phyloP scores from a whole-genome alignment of 2,797 vertebrate genomes.

The Podargus strigoides region DNA sequence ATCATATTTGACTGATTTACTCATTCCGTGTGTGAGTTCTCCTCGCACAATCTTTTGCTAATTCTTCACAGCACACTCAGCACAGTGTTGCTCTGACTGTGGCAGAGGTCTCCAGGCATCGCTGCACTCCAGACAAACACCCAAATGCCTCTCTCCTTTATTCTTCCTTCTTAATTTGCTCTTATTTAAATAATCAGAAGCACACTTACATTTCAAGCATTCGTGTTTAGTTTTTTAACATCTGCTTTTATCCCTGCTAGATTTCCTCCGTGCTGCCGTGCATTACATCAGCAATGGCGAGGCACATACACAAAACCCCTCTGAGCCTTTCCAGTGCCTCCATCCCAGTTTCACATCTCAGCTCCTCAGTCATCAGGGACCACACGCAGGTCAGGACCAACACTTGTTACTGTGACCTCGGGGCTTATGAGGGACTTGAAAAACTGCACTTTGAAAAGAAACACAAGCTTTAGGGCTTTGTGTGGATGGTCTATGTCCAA shows the following conservation, averaged over 20 bases:
- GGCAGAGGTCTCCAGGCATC: not conserved
- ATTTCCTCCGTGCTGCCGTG: not conserved
- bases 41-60: not conserved
- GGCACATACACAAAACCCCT: not conserved
- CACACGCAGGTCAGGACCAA: not conserved
- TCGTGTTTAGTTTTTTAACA: not conserved
- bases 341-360: not conserved
- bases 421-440: not conserved
- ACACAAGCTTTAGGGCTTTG: not conserved
- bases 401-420: not conserved
- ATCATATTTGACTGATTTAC: not conserved
- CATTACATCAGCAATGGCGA: not conserved
- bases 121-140: not conserved
- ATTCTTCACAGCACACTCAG: not conserved
- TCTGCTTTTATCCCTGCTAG: not conserved
- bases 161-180: constrained; percentile 6
- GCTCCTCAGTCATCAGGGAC: not conserved
- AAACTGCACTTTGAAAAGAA: not conserved
- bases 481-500: not conserved
- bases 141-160: not conserved
- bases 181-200: constrained; percentile 22
- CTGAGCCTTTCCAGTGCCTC: not conserved
- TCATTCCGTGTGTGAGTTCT: not conserved
- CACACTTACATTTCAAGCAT: not conserved
- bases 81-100: not conserved